These are phyloP conservation scores for Oryzias javanicus DNA, from an alignment of 2,113 vertebrate species.

Conservation along the genomic window DNA sequence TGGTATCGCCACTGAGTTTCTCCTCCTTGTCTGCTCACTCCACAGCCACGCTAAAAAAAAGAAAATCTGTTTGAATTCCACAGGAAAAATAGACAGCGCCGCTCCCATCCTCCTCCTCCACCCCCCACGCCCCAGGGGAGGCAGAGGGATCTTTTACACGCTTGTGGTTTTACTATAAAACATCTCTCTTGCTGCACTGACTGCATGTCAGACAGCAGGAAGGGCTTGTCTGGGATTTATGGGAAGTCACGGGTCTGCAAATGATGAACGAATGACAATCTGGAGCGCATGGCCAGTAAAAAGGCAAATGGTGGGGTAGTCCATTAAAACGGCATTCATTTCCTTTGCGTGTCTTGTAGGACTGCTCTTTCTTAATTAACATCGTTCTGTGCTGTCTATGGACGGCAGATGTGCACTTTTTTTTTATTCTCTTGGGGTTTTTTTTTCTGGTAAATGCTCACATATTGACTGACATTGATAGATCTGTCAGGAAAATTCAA, in stretches of 20 bases:
- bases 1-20: slow-evolving; percentile 45
- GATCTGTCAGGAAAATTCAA: not conserved
- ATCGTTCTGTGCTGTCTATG: not conserved
- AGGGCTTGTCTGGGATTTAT: slow-evolving; percentile 61
- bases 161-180: slow-evolving; percentile 67
- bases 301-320: slow-evolving; percentile 41
- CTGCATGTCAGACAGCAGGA: slow-evolving; percentile 59
- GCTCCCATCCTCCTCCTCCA: slow-evolving; percentile 34
- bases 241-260: slow-evolving; percentile 48
- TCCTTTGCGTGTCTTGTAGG: slow-evolving; percentile 39
- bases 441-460: not conserved
- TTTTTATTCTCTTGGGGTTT: not conserved
- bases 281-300: slow-evolving; percentile 51
- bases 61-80: slow-evolving; percentile 33
- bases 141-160: slow-evolving; percentile 58
- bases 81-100: slow-evolving; percentile 52
- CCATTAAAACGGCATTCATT: slow-evolving; percentile 59
- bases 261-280: slow-evolving; percentile 58
- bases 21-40: slow-evolving; percentile 39
- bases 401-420: slow-evolving; percentile 3
- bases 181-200: slow-evolving; percentile 53
- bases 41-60: slow-evolving; percentile 9
- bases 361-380: slow-evolving; percentile 10
- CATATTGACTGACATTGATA: not conserved
- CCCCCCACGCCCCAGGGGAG: slow-evolving; percentile 32